Conservation (phyloP, 2,888 invertebrate species). For the Spisula subtruncata region DNA sequence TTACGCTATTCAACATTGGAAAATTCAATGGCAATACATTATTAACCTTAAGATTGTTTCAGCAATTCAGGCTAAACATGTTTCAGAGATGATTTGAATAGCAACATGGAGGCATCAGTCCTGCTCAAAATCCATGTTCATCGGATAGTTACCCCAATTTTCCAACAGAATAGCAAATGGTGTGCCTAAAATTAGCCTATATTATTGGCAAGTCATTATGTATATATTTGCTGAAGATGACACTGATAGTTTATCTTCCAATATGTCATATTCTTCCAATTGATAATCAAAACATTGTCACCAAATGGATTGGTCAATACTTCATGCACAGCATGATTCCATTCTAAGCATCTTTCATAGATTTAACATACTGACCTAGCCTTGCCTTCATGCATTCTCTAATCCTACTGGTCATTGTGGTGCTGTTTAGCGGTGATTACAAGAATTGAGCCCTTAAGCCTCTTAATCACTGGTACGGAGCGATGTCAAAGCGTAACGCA, state of each 20-base stretch:
- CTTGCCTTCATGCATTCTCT: neutral
- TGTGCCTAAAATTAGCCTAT: neutral
- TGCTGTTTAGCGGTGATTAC: constrained; percentile 11
- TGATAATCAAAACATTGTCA: neutral
- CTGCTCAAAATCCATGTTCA: neutral
- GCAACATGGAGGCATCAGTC: too few relatives aligned
- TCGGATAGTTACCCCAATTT: too few relatives aligned
- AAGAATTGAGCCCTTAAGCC: constrained; percentile 20
- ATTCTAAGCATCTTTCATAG: neutral
- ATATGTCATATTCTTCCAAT: neutral
- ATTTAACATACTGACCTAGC: neutral
- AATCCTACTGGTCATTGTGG: neutral
- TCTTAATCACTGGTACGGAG: too few relatives aligned
- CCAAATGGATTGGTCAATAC: neutral
- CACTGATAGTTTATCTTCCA: neutral
- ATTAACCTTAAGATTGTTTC: too few relatives aligned
- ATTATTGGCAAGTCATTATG: neutral
- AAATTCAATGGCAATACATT: too few relatives aligned
- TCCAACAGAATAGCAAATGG: neutral
- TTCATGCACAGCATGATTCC: neutral
- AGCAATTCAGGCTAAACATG: too few relatives aligned
- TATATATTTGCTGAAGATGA: neutral
- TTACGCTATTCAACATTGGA: too few relatives aligned
- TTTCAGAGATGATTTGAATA: too few relatives aligned
- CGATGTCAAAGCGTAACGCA: too few relatives aligned